Evolutionary conservation across 1,140 invertebrate genomes (phyloP), one percentile per base, ranked within the genome.

Genomic region (Oscheius sp.): DNA sequence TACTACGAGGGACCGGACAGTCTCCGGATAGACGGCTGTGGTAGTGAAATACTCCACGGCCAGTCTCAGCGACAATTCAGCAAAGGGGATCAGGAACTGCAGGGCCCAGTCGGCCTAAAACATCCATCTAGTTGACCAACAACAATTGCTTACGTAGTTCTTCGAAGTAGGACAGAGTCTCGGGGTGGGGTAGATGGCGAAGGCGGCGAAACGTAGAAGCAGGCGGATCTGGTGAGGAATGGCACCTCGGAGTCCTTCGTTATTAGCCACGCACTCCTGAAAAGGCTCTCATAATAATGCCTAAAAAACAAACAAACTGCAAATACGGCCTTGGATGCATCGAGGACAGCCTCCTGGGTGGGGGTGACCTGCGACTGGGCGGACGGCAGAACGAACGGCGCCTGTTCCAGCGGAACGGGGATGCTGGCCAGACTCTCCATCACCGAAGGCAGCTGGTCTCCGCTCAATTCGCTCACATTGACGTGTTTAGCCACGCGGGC

Each of bases 281-380:
- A 79, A 78, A 1, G 23, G 13, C 26, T n/a, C 29, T 29, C 13
- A 13, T 35, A 10, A 15, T 34, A n/a, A 64, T 15, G 10, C 10
- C 13, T 10, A 36, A 10, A 29, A 15, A 13, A 35, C 10, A 42
- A 70, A 77, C 34, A n/a, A 73, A 79, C 80, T 29, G 79, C 64
- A 23, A 76, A 55, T 20, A 84, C 64, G n/a, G 70, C 61, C 4
- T 71, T 68, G 45, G 79, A 63, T 58, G 71, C 73, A 35, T 81
- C 80, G 3, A 83, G 32, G 49, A 84, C 46, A 52, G 82, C 82
- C 63, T 84, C 80, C 59, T 83, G 81, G 18, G 82, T 77, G 2
- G 76, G 75, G 31, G 70, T 79, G 2, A 83, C 29, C 10, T 82
- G 78, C 1, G 73, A 64, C 55, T 77, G 59, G 3, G 78, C 31